Evolutionary conservation across 92 coral and sea anemone species (phyloP).

Genomic region (Parazoanthus atlanticus): DNA sequence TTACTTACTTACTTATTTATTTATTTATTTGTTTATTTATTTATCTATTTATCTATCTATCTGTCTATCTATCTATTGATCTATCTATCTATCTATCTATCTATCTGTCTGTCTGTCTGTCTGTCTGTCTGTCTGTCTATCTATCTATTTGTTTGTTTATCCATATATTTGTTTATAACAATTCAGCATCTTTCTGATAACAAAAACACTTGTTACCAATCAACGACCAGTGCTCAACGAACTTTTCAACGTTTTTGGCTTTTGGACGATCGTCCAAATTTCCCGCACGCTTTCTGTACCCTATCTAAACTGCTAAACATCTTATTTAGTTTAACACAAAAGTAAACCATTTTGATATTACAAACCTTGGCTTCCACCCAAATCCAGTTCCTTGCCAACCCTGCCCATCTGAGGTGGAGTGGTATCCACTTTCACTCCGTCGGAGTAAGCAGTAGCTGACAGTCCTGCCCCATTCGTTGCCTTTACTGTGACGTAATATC

Average conservation of each 20-base stretch:
- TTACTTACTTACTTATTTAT: too few relatives aligned
- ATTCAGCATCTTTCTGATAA: too few relatives aligned
- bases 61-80: too few relatives aligned
- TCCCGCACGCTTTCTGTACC: neutral
- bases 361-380: constrained; percentile 14
- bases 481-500: constrained; percentile 81
- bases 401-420: constrained; percentile 72
- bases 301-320: neutral
- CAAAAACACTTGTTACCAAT: too few relatives aligned
- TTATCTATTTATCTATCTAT: too few relatives aligned
- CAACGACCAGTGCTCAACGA: neutral
- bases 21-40: too few relatives aligned
- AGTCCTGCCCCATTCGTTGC: constrained; percentile 92
- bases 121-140: too few relatives aligned
- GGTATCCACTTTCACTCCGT: constrained; percentile 79
- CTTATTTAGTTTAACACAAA: too few relatives aligned
- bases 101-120: too few relatives aligned
- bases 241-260: neutral
- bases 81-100: too few relatives aligned
- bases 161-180: too few relatives aligned
- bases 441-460: constrained; percentile 71
- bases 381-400: constrained; percentile 34
- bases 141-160: too few relatives aligned
- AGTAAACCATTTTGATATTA: neutral
- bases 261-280: neutral